Base-by-base conservation (phyloP, 2,113 vertebrate species). In the Ictalurus punctatus region DNA sequence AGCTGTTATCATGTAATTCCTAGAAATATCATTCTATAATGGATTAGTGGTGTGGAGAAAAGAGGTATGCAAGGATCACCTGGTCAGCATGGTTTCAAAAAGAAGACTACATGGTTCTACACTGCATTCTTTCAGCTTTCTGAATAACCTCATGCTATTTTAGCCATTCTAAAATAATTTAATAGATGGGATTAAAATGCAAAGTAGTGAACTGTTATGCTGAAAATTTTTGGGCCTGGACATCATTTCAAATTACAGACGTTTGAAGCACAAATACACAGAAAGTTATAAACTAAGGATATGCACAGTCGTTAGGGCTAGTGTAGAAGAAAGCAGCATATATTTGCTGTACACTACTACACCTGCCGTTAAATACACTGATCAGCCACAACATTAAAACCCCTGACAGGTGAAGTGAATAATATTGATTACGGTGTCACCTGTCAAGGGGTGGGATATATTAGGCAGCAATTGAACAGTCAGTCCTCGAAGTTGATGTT, bases 1-100 rank as follows among this genome's bases (percentile, higher is more conserved):
- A 85, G 86, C 89, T 84, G 74, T 78, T 84, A 84, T 83, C 92
- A 89, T 87, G 91, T 87, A 93, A 61, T 93, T 94, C 93, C 90
- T 91, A 92, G 92, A 92, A 93, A 92, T 78, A 90, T 89, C 91
- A 67, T 88, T 79, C 86, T 83, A 67, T 16, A 56, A 73, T 23
- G 87, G 37, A 12, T 78, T 30, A 40, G 13, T 23, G 25, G 2
- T 12, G 14, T 59, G 17, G 17, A 17, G 9, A 48, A 19, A 52
- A 76, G 44, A 59, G 19, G 67, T 40, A 56, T 30, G 76, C 19
- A 52, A 52, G 59, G n/a, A 73, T 73, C 79, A 82, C 56, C 73
- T 44, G 54, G 34, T 59, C 34, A 58, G 56, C 71, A 76, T 17
- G 73, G 73, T 30, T 86, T 73, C 12, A 27, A 1, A 59, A 71